Base-by-base conservation (phyloP, 37 sponge, comb jelly and placozoan genomes). In the Tethya wilhelma region DNA sequence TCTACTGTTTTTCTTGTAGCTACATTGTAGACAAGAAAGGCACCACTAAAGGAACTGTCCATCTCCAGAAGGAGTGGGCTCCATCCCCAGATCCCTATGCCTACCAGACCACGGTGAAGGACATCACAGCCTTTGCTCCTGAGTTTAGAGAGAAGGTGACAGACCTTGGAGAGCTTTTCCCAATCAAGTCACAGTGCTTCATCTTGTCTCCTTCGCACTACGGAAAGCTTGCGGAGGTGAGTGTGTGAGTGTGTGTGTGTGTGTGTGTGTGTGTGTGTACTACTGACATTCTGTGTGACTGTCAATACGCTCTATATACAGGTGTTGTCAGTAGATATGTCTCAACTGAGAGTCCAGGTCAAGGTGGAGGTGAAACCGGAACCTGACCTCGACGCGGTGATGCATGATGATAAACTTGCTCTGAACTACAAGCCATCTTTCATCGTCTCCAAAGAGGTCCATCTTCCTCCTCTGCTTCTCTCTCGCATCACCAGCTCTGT, bases 171-270 rank as follows among this genome's bases (percentile, higher is more conserved):
- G 83, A 91, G 28, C 76, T 95, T 34, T 95, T 66, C 60, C 78
- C 78, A 22, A 44, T 71, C 0, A 69, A 71, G 31, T 58, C 71
- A 2, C 65, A 71, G 46, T 88, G 93, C 36, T 91, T 91, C 69
- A 43, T 95, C 28, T 63, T 85, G 4, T 45, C 78, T 14, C 67
- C 73, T 17, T 36, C 80, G 5, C 83, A 83, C 67, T 94, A 94
- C 87, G 94, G 94, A 36, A 65, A 55, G 31, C 75, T 46, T 73
- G 94, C 84, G 31, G 83, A 90, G 78, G 94, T 94, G 32, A 57
- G 78, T 41, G 37, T 59, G 66, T 72, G 75, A n/a, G 56, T 64
- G 79, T 22, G 64, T 79, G 79, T 60, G 64, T 58, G 77, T 76
- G 64, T 60, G n/a, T n/a, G n/a, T n/a, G n/a, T n/a, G n/a, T n/a